Evolutionary conservation across 2,797 vertebrate genomes (phyloP).

Genomic region (Notamacropus eugenii): DNA sequence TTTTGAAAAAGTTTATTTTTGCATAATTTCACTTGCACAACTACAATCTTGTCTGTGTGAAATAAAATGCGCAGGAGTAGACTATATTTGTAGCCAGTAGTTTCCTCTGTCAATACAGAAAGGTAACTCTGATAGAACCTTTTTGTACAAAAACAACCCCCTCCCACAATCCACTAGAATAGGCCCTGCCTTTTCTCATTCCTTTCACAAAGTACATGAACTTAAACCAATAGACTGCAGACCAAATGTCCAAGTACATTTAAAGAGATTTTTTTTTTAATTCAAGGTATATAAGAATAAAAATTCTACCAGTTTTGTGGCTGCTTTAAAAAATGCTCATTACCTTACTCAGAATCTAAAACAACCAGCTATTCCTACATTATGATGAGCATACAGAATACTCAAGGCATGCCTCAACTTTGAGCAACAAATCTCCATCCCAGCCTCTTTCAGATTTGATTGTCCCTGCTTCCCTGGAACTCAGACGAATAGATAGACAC

Average conservation of each 20-base stretch:
- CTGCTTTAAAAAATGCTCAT: background rate
- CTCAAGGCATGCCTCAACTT: conserved; percentile 16
- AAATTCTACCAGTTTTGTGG: conserved; percentile 19
- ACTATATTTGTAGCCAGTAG: background rate
- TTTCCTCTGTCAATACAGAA: background rate
- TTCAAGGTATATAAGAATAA: conserved; percentile 51
- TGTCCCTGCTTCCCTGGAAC: conserved; percentile 15
- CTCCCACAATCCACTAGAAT: background rate
- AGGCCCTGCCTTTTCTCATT: conserved; percentile 29
- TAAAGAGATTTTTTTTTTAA: conserved; percentile 52
- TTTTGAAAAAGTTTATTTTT: conserved; percentile 64
- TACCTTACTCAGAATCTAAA: background rate
- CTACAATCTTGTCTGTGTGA: background rate
- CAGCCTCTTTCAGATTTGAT: conserved; percentile 35
- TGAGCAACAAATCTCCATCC: conserved; percentile 46
- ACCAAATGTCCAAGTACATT: conserved; percentile 33
- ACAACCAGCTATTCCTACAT: conserved; percentile 52
- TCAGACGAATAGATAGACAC: conserved; percentile 45
- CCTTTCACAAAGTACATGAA: conserved; percentile 60
- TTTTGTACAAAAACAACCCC: background rate
- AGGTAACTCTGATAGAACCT: conserved; percentile 2
- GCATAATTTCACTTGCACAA: conserved; percentile 53
- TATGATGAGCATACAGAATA: conserved; percentile 45
- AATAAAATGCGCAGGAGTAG: conserved; percentile 10
- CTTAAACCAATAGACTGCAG: conserved; percentile 62